Conservation (phyloP, 2,888 invertebrate genomes). For the Caenorhabditis becei region DNA sequence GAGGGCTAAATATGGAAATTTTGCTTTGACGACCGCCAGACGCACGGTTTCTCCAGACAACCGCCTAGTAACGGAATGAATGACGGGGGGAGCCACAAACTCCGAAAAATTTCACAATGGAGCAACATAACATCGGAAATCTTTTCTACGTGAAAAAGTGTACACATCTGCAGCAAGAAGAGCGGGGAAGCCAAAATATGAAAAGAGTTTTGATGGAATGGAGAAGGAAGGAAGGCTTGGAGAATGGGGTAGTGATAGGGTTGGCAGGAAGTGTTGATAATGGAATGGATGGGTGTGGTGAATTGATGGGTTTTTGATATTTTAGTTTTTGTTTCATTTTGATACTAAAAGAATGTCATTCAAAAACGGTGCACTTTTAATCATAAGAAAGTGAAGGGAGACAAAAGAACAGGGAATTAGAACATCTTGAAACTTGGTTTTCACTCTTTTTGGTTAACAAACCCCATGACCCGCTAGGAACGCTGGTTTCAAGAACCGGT, state of each 20-base stretch:
- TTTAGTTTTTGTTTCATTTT: background rate
- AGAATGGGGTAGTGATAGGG: constrained; percentile 5
- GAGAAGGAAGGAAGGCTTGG: background rate
- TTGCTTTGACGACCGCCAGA: constrained; percentile 31
- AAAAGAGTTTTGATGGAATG: constrained; percentile 6
- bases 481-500: constrained; percentile 5
- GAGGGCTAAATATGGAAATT: constrained; percentile 35
- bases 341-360: too few relatives aligned
- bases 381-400: background rate
- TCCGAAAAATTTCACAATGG: constrained; percentile 22
- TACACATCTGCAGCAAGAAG: constrained; percentile 24
- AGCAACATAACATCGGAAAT: constrained; percentile 16
- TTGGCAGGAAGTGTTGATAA: constrained; percentile 7
- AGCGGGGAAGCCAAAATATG: constrained; percentile 6
- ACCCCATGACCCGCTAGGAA: background rate
- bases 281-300: constrained; percentile 1
- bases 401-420: too few relatives aligned
- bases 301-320: constrained; percentile 2
- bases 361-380: too few relatives aligned
- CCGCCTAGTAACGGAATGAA: constrained; percentile 51
- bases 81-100: constrained; percentile 35
- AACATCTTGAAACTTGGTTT: background rate
- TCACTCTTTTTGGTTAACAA: background rate
- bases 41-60: constrained; percentile 43
- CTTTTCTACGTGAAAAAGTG: constrained; percentile 13